A percentile compares a stretch with the other conserved stretches of the same genome.
Evolutionary conservation across 2,113 vertebrate genomes (phyloP).

Genomic region (Cyanoramphus novaezelandiae): DNA sequence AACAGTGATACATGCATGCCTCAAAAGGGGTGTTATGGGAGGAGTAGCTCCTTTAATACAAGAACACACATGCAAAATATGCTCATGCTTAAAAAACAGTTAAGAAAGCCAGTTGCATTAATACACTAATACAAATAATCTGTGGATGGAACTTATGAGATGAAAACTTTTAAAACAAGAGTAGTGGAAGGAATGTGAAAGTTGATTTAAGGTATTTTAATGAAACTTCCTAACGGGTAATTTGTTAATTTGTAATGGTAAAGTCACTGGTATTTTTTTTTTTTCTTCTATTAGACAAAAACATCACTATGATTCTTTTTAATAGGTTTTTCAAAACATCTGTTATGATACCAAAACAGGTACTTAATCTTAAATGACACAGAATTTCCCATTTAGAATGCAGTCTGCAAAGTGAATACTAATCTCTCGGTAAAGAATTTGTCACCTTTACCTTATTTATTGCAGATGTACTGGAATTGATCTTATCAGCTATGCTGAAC

Average conservation of each 20-base stretch:
- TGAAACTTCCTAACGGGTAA: neutral
- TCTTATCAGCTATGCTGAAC: neutral
- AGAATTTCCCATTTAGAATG: slow-evolving; percentile 8
- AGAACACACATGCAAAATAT: neutral
- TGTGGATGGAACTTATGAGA: neutral
- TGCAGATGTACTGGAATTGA: neutral
- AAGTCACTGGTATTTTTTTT: neutral
- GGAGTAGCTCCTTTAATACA: neutral
- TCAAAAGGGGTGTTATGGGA: neutral
- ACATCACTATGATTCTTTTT: slow-evolving; percentile 38
- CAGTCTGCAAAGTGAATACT: slow-evolving; percentile 38
- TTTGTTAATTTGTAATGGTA: slow-evolving; percentile 2
- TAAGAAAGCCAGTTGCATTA: neutral
- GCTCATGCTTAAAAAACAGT: rapidly evolving
- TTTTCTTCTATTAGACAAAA: slow-evolving; percentile 20
- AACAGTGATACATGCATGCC: rapidly evolving
- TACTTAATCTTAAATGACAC: slow-evolving; percentile 50
- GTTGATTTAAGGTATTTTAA: neutral
- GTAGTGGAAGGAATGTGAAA: neutral
- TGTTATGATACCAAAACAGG: slow-evolving; percentile 34
- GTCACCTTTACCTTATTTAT: slow-evolving; percentile 19
- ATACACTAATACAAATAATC: neutral
- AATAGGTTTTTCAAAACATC: slow-evolving; percentile 43
- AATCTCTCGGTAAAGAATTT: neutral
- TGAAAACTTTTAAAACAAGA: neutral